These are phyloP conservation scores for Micrastur ruficollis DNA, from an alignment of 2,797 vertebrate species.

Conservation along the genomic window DNA sequence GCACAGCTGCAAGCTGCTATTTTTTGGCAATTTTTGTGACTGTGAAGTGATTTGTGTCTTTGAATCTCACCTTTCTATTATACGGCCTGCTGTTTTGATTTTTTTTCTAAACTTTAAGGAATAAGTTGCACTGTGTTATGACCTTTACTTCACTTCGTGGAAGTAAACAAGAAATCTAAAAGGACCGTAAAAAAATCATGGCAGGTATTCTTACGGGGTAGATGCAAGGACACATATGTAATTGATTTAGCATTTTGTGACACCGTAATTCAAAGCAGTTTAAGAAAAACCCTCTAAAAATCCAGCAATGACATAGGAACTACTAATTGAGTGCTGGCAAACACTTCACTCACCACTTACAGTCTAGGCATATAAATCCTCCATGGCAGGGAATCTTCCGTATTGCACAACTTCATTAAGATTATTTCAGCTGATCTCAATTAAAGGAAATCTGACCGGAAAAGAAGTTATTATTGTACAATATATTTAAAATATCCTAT, in stretches of 20 bases:
- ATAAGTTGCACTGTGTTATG: slow-evolving; percentile 60
- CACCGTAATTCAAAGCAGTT: slow-evolving; percentile 10
- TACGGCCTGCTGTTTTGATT: slow-evolving; percentile 74
- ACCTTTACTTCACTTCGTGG: slow-evolving; percentile 77
- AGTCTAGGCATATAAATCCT: neutral
- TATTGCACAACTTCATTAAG: neutral
- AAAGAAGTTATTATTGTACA: neutral
- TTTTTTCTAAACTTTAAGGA: slow-evolving; percentile 72
- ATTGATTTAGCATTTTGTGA: slow-evolving; percentile 38
- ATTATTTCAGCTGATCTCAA: neutral
- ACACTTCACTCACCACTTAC: slow-evolving; percentile 3
- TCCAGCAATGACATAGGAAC: slow-evolving; percentile 25
- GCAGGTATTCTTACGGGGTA: neutral
- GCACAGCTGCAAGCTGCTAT: slow-evolving; percentile 80
- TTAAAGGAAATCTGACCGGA: neutral
- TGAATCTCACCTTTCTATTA: slow-evolving; percentile 75
- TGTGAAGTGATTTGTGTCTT: slow-evolving; percentile 79
- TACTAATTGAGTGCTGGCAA: slow-evolving; percentile 53
- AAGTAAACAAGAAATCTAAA: slow-evolving; percentile 50
- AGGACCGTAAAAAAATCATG: neutral
- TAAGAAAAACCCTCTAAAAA: slow-evolving; percentile 17
- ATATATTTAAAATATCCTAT: neutral
- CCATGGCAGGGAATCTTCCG: neutral
- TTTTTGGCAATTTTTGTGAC: slow-evolving; percentile 81
- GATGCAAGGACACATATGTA: neutral